phyloP scores from a whole-genome alignment of 2,888 invertebrate genomes.

The Campoletis raptor region DNA sequence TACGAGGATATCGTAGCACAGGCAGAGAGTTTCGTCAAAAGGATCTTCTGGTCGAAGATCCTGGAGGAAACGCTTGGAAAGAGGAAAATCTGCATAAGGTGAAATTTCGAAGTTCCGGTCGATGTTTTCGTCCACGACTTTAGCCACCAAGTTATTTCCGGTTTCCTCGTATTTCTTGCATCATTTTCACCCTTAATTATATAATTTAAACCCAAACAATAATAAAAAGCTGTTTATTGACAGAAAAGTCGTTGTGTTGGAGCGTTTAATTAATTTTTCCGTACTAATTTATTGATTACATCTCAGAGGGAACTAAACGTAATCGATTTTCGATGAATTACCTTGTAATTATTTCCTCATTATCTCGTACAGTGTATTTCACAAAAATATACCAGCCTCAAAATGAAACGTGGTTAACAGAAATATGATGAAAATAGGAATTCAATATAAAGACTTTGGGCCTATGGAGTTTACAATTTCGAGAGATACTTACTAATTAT shows the following conservation, averaged over 20 bases:
- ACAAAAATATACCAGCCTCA: neutral
- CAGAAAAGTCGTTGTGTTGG: neutral
- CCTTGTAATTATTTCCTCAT: neutral
- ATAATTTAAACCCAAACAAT: neutral
- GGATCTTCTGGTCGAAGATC: conserved; percentile 19
- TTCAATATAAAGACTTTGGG: neutral
- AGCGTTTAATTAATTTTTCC: neutral
- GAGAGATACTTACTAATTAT: no score
- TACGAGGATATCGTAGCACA: conserved; percentile 9
- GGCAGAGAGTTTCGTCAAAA: conserved; percentile 19
- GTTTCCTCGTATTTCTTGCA: neutral
- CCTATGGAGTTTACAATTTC: neutral
- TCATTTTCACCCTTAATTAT: neutral
- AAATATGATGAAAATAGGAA: neutral
- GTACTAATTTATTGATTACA: neutral
- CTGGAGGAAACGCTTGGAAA: neutral
- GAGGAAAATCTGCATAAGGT: conserved; percentile 13
- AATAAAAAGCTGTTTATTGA: neutral
- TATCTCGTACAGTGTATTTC: neutral
- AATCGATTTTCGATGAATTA: neutral
- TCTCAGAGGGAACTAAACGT: neutral
- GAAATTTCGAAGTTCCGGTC: conserved; percentile 13
- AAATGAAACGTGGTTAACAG: neutral
- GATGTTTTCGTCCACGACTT: neutral
- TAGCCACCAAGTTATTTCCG: neutral